Evolutionary conservation across 2,888 invertebrate genomes (phyloP).

Genomic region (Aspidapion aeneum): DNA sequence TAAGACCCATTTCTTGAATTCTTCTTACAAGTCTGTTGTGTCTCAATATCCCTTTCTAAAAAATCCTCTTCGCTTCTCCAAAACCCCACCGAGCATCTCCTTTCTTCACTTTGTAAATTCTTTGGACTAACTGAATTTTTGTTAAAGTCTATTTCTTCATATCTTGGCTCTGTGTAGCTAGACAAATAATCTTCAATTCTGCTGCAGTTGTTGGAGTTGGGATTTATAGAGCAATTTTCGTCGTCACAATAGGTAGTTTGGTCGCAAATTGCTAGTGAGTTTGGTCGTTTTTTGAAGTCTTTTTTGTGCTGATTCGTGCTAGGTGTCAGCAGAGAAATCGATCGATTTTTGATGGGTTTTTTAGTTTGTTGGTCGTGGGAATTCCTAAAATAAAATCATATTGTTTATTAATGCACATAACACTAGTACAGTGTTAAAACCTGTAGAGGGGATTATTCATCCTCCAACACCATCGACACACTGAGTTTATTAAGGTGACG

Average conservation of each 20-base stretch:
- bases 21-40: too few species aligned
- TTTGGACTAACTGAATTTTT: slow-evolving; percentile 8
- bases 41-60: background rate
- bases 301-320: background rate
- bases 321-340: background rate
- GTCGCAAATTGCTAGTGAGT: background rate
- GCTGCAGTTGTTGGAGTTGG: background rate
- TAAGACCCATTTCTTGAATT: background rate
- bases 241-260: background rate
- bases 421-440: too few species aligned
- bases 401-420: too few species aligned
- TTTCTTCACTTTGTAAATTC: background rate
- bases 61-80: background rate
- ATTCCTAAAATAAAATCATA: background rate
- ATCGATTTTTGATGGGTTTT: background rate
- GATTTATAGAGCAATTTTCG: background rate
- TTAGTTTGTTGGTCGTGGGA: background rate
- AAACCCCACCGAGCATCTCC: background rate
- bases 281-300: too few species aligned
- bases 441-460: too few species aligned
- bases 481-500: too few species aligned
- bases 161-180: background rate
- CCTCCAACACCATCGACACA: too few species aligned
- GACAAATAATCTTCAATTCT: background rate
- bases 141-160: slow-evolving; percentile 17